phyloP scores from a whole-genome alignment of 2,888 invertebrate genomes.

The Agonopterix heracliana region DNA sequence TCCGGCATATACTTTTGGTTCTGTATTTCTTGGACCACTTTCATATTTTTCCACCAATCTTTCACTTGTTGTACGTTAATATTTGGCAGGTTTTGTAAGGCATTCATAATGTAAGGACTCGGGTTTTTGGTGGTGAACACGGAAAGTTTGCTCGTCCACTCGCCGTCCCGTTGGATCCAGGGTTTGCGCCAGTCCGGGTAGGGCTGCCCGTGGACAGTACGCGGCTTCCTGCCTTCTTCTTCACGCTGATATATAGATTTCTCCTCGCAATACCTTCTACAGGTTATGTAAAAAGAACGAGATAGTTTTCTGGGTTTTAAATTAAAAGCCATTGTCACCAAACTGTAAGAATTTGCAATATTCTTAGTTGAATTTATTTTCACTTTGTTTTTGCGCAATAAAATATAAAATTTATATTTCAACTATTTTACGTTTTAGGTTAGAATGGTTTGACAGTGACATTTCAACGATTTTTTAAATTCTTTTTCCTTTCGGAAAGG shows the following conservation, averaged over 20 bases:
- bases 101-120: conserved; percentile 47
- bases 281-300: conserved; percentile 26
- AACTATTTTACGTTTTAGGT: too few species aligned
- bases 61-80: conserved; percentile 64
- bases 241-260: conserved; percentile 55
- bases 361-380: too few species aligned
- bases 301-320: conserved; percentile 26
- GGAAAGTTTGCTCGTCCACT: conserved; percentile 76
- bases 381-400: too few species aligned
- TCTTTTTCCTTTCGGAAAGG: too few species aligned
- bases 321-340: conserved; percentile 33
- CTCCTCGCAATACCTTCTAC: conserved; percentile 45
- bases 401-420: too few species aligned
- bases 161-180: conserved; percentile 74
- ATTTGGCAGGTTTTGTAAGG: conserved; percentile 72
- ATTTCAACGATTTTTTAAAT: too few species aligned
- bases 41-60: conserved; percentile 74
- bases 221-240: conserved; percentile 49
- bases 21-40: conserved; percentile 65
- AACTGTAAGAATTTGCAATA: neutral
- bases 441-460: too few species aligned
- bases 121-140: conserved; percentile 67
- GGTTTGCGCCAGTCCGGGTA: conserved; percentile 79
- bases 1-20: conserved; percentile 78
- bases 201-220: conserved; percentile 50